Evolutionary conservation across 2,113 vertebrate genomes (phyloP).

Genomic region (Callorhinus ursinus): DNA sequence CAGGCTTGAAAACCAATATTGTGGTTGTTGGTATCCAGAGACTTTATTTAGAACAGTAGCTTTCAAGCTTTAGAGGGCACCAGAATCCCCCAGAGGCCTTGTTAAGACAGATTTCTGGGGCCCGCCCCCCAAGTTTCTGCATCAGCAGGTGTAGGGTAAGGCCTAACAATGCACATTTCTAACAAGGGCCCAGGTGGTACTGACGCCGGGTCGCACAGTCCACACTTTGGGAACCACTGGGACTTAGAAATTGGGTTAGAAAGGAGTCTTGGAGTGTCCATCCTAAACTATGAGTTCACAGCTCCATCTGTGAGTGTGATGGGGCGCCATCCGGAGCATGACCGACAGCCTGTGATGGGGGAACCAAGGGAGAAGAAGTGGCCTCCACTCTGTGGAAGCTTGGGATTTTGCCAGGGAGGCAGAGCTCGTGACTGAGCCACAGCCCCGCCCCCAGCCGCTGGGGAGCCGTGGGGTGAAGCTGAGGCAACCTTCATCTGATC

Average conservation of each 20-base stretch:
- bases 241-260: background rate
- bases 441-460: background rate
- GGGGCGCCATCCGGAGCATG: rapidly evolving
- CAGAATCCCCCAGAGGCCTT: background rate
- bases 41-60: background rate
- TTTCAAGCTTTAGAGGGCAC: background rate
- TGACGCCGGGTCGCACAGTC: background rate
- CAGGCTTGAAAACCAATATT: background rate
- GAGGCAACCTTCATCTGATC: background rate
- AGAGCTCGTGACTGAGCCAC: background rate
- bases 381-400: background rate
- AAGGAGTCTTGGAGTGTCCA: rapidly evolving
- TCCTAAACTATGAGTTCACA: too few species aligned
- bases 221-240: background rate
- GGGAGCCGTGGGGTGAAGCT: background rate
- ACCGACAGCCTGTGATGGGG: background rate
- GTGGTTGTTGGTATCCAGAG: background rate
- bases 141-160: background rate
- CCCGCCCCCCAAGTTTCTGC: background rate
- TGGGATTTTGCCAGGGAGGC: background rate
- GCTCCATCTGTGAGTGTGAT: rapidly evolving
- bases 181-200: background rate
- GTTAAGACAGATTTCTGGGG: background rate
- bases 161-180: background rate
- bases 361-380: background rate